Conservation (phyloP, 1,140 invertebrate species). For the Leptinotarsa undecemlineata region DNA sequence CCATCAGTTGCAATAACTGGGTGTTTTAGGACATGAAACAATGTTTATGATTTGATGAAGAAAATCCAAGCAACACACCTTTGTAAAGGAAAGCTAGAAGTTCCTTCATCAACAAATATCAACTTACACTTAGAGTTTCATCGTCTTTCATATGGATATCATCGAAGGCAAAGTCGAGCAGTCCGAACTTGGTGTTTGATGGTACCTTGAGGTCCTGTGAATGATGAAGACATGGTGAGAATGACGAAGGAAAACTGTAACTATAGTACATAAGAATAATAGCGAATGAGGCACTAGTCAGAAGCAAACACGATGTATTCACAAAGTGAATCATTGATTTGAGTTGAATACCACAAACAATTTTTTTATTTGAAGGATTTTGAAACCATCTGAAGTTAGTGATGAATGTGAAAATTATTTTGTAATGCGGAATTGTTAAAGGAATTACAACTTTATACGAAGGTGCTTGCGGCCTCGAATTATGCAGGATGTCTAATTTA, state of each 20-base stretch:
- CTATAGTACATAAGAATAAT: neutral
- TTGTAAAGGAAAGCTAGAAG: neutral
- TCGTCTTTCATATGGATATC: slow-evolving; percentile 84
- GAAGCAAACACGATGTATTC: too few relatives aligned
- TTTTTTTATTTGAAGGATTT: too few relatives aligned
- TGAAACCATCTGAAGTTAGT: too few relatives aligned
- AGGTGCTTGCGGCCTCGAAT: too few relatives aligned
- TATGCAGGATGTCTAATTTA: too few relatives aligned
- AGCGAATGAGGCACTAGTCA: too few relatives aligned
- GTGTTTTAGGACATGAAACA: slow-evolving; percentile 6
- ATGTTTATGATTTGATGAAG: slow-evolving; percentile 1
- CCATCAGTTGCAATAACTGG: neutral
- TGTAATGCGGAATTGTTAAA: too few relatives aligned
- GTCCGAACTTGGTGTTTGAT: slow-evolving; percentile 77
- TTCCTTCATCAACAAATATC: neutral
- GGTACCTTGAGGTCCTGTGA: slow-evolving; percentile 66
- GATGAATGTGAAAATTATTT: too few relatives aligned
- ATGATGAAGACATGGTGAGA: neutral
- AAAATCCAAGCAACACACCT: neutral
- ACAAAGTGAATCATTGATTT: too few relatives aligned
- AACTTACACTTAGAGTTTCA: slow-evolving; percentile 74
- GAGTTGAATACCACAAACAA: too few relatives aligned
- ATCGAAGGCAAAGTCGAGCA: slow-evolving; percentile 88
- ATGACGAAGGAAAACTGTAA: neutral
- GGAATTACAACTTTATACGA: too few relatives aligned